Conservation (phyloP, 2,797 vertebrate species). For the Hydrocynus forskahlii region DNA sequence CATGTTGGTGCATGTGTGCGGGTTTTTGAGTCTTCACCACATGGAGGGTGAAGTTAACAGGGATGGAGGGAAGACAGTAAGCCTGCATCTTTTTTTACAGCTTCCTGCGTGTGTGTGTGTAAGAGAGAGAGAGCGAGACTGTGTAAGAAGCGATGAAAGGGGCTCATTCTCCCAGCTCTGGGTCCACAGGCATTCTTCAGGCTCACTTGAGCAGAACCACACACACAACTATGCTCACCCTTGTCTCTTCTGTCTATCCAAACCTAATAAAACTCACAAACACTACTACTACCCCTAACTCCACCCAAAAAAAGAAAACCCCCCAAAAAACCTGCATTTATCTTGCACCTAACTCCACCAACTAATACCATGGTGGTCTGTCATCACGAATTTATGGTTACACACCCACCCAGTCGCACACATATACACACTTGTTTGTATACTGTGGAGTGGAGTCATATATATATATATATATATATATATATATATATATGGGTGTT, state of each 20-base stretch:
- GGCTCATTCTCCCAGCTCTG: slow-evolving; percentile 64
- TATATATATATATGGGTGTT: no score
- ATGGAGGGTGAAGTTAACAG: slow-evolving; percentile 20
- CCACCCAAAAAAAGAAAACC: slow-evolving; percentile 37
- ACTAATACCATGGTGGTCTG: slow-evolving; percentile 52
- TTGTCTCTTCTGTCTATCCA: slow-evolving; percentile 25
- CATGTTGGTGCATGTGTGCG: slow-evolving; percentile 39
- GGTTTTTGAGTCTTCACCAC: slow-evolving; percentile 53
- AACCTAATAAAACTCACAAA: slow-evolving; percentile 58
- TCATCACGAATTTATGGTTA: slow-evolving; percentile 72
- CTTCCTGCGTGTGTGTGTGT: slow-evolving; percentile 55
- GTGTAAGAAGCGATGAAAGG: slow-evolving; percentile 73
- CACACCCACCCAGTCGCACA: slow-evolving; percentile 56
- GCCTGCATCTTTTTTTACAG: slow-evolving; percentile 63
- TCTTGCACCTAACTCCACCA: slow-evolving; percentile 64
- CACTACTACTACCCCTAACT: neutral
- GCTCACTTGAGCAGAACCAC: slow-evolving; percentile 78
- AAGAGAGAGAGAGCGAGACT: neutral
- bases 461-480: neutral
- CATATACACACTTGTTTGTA: slow-evolving; percentile 8
- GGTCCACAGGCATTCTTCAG: slow-evolving; percentile 77
- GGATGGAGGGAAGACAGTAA: slow-evolving; percentile 45
- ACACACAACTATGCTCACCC: slow-evolving; percentile 40
- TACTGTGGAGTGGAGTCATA: neutral
- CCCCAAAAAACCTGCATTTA: slow-evolving; percentile 62